These are phyloP conservation scores for Enteromius paludinosus DNA, from an alignment of 2,797 vertebrate genomes.

Conservation along the genomic window DNA sequence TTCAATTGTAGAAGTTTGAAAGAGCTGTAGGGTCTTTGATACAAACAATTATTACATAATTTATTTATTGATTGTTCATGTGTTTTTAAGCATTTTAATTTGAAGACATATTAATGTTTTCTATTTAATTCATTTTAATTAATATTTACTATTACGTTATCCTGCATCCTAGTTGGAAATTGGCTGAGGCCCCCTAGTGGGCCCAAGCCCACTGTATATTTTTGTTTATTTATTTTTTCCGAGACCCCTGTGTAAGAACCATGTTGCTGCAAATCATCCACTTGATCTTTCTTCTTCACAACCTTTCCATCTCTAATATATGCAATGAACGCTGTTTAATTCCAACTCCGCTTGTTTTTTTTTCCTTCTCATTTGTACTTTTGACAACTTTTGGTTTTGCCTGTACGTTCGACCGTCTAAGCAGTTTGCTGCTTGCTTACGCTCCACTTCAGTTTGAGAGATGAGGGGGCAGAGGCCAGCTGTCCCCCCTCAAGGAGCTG, in stretches of 20 bases:
- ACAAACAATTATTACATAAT: too few relatives aligned
- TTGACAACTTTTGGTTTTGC: background rate
- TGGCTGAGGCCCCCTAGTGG: background rate
- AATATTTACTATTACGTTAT: background rate
- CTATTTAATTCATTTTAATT: background rate
- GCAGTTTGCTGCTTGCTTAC: background rate
- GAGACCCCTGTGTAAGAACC: background rate
- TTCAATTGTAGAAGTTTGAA: background rate
- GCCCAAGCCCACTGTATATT: background rate
- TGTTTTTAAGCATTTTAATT: background rate
- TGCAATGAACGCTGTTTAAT: background rate
- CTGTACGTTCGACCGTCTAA: background rate
- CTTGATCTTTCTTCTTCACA: background rate
- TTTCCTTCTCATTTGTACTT: background rate
- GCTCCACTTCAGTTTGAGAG: background rate
- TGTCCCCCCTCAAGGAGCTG: conserved; percentile 67
- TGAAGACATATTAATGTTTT: background rate
- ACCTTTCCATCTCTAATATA: background rate
- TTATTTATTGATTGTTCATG: background rate
- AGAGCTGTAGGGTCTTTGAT: background rate
- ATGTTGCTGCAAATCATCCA: background rate
- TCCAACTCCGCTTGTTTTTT: background rate
- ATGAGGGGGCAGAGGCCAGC: conserved; percentile 60
- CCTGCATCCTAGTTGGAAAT: background rate
- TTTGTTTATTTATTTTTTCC: background rate